Evolutionary conservation across 2,113 vertebrate species (phyloP).

Genomic region (Python bivittatus): DNA sequence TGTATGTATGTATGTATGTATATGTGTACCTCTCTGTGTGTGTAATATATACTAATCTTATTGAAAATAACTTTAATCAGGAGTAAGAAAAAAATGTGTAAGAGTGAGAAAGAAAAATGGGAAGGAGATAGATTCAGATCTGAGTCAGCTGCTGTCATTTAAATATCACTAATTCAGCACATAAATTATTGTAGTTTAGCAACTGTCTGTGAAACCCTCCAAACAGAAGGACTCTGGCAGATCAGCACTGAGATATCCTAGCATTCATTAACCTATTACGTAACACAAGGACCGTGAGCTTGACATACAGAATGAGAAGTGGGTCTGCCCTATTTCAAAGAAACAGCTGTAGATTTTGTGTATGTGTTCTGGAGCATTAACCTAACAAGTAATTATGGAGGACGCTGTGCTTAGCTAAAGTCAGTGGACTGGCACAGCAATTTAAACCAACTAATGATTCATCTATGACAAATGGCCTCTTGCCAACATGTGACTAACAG

Average conservation of each 20-base stretch:
- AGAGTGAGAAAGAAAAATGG: not conserved
- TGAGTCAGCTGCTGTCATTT: not conserved
- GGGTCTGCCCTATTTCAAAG: not conserved
- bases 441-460: not conserved
- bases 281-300: not conserved
- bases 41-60: not conserved
- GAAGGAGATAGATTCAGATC: not conserved
- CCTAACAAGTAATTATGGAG: not conserved
- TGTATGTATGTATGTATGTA: no score
- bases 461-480: not conserved
- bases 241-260: not conserved
- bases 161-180: not conserved
- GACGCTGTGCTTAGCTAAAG: not conserved
- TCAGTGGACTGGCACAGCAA: not conserved
- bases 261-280: not conserved
- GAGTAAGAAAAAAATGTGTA: not conserved
- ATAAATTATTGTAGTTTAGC: not conserved
- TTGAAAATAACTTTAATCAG: not conserved
- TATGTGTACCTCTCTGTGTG: no score
- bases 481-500: rapidly evolving
- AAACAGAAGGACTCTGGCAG: not conserved
- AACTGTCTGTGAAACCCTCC: not conserved
- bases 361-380: not conserved
- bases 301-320: not conserved
- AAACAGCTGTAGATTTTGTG: constrained; percentile 5